These are phyloP conservation scores for Ectropis crepuscularia DNA, from an alignment of 2,888 invertebrate genomes.

Conservation along the genomic window DNA sequence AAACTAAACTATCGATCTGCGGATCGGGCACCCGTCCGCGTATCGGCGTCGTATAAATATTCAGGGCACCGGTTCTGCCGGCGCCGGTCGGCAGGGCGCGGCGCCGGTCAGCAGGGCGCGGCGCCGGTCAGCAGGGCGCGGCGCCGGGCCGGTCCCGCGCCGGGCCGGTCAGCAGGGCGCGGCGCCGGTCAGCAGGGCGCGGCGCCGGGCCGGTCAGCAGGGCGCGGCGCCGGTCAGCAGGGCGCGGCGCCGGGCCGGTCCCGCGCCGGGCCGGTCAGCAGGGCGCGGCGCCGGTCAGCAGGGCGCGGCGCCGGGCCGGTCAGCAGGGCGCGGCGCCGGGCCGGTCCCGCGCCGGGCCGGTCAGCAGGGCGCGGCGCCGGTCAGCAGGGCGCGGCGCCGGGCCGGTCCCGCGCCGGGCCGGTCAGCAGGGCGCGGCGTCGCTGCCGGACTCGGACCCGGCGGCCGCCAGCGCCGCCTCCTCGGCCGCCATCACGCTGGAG, in stretches of 20 bases:
- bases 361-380: neutral
- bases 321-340: neutral
- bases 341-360: neutral
- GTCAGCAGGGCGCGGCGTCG: neutral
- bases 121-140: conserved; percentile 28
- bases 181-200: conserved; percentile 28
- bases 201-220: conserved; percentile 32
- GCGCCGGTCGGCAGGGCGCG: conserved; percentile 28
- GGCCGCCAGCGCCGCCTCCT: conserved; percentile 74
- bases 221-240: conserved; percentile 4
- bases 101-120: conserved; percentile 21
- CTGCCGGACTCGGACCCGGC: conserved; percentile 3
- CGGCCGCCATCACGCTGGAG: conserved; percentile 71
- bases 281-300: conserved; percentile 4
- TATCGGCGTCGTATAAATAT: conserved; percentile 11
- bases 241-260: conserved; percentile 36
- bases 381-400: conserved; percentile 37
- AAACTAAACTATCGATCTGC: too few species aligned
- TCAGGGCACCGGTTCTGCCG: neutral
- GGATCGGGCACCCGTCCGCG: conserved; percentile 38
- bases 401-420: conserved; percentile 45
- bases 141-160: conserved; percentile 24
- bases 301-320: conserved; percentile 39
- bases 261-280: neutral
- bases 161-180: neutral